phyloP scores from a whole-genome alignment of 2,888 invertebrate genomes.

The Trichopria drosophilae region DNA sequence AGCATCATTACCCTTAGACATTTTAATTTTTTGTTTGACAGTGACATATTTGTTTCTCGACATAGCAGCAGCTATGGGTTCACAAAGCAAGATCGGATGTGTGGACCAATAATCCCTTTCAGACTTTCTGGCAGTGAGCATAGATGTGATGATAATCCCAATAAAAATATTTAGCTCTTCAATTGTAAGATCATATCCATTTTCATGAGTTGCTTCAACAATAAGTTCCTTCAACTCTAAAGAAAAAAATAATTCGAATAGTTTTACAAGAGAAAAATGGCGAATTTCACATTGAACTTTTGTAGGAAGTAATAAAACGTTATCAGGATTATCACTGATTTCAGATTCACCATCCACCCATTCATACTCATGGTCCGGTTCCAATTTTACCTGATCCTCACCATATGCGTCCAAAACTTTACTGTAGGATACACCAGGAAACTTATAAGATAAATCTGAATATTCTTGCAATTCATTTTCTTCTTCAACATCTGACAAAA shows the following conservation, averaged over 20 bases:
- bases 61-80: conserved; percentile 7
- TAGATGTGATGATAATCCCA: conserved; percentile 21
- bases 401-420: no score
- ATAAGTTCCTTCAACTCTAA: conserved; percentile 15
- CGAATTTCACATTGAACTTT: no score
- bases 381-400: no score
- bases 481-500: no score
- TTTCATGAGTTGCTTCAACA: conserved; percentile 15
- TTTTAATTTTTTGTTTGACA: conserved; percentile 5
- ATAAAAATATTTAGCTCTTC: conserved; percentile 19
- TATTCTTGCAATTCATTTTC: no score
- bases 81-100: conserved; percentile 2
- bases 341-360: no score
- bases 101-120: conserved; percentile 20
- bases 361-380: no score
- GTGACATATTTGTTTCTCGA: neutral
- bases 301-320: no score
- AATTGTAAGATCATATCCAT: conserved; percentile 11
- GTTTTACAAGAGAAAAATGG: conserved; percentile 9
- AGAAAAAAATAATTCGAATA: conserved; percentile 21
- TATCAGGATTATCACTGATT: no score
- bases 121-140: conserved; percentile 12
- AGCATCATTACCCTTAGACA: conserved; percentile 4
- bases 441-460: no score
- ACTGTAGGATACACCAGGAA: no score